Evolutionary conservation across 2,113 vertebrate genomes (phyloP).

Genomic region (Spea bombifrons): DNA sequence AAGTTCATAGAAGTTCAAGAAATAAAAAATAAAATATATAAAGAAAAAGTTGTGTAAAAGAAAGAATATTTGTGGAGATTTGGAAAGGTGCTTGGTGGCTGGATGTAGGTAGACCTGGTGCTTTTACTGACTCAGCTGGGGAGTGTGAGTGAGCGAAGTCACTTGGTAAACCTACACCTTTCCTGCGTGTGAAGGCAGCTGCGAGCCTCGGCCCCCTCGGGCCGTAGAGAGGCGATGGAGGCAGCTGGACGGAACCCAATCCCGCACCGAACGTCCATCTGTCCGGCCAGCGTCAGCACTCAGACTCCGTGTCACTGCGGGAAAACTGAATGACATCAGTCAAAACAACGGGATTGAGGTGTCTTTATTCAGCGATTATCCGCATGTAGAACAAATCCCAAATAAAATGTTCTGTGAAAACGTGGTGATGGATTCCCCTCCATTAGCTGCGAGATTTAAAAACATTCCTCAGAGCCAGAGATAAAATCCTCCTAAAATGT

Average conservation of each 20-base stretch:
- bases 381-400: constrained; percentile 61
- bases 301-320: constrained; percentile 24
- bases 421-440: constrained; percentile 73
- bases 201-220: constrained; percentile 19
- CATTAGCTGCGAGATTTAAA: constrained; percentile 68
- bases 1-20: too few relatives aligned
- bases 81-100: too few relatives aligned
- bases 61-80: too few relatives aligned
- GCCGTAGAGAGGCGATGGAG: constrained; percentile 47
- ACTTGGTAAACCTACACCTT: constrained; percentile 50
- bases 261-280: constrained; percentile 61
- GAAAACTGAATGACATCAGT: constrained; percentile 70
- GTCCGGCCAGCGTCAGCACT: constrained; percentile 56
- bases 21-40: too few relatives aligned
- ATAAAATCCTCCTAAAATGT: constrained; percentile 71
- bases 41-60: too few relatives aligned
- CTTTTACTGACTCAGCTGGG: constrained; percentile 35
- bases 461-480: constrained; percentile 67
- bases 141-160: constrained; percentile 57
- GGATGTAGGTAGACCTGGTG: constrained; percentile 49
- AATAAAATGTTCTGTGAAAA: constrained; percentile 71
- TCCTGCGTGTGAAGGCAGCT: constrained; percentile 60
- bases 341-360: constrained; percentile 63
- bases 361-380: constrained; percentile 64
- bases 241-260: constrained; percentile 65